Evolutionary conservation across 1,140 invertebrate genomes (phyloP), one percentile per base, ranked within the genome.

Genomic region (Drosophila burlai): DNA sequence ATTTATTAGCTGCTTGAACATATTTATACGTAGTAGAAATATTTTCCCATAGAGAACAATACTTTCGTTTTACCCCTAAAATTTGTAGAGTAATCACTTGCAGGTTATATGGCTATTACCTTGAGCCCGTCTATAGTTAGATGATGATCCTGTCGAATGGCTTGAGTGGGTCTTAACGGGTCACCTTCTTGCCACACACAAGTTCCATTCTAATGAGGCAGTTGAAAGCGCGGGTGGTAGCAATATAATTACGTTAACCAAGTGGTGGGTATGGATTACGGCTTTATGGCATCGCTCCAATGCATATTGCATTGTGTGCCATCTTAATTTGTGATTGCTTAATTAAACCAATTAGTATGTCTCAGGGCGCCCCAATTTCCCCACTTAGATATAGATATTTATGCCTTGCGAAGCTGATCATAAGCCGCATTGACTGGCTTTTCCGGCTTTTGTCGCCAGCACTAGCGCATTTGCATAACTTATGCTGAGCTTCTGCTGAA

Each of bases 381-480:
- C n/a, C 50, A 31, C 50, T 2, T 21, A 31, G 45, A 47, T 31
- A 50, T 40, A 40, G 49, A 18, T 60, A 42, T 16, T 42, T 55
- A 36, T 42, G 62, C 54, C 45, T 36, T 76, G 26, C 50, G 38
- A 76, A 13, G 24, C 38, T 63, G 71, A 66, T 81, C 79, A 89
- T 83, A 78, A 76, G 77, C 63, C 61, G 61, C 76, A 67, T 76
- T 67, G 49, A 40, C 52, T 21, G 73, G 72, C 67, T 74, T 72
- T 64, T 31, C 66, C 49, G 31, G 77, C 73, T 87, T 89, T 78
- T 81, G 81, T 58, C 77, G 73, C 73, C 73, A 63, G 31, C 73
- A 73, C 78, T 84, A 89, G 65, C 81, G 84, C 84, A 87, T 90
- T 89, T 89, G 85, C 84, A 89, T 89, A 89, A 89, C 78, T 90